These are phyloP conservation scores for Nerophis ophidion DNA, from an alignment of 2,113 vertebrate genomes.

Conservation along the genomic window DNA sequence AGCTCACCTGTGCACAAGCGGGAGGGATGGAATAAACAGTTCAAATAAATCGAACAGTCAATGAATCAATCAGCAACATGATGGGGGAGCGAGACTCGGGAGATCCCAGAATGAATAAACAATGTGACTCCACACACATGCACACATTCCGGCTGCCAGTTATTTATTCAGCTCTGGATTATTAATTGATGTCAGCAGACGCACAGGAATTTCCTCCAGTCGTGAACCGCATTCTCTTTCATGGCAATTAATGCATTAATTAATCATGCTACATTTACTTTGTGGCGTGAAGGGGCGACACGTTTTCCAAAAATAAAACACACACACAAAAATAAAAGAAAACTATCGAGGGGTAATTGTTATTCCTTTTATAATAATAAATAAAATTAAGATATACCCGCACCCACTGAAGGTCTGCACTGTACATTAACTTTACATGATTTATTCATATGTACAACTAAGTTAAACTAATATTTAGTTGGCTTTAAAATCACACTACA, in stretches of 20 bases:
- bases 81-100: no score
- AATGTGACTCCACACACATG: background rate
- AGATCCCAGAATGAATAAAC: conserved; percentile 9
- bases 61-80: background rate
- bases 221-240: conserved; percentile 41
- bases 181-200: conserved; percentile 49
- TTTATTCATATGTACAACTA: no score
- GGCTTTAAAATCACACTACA: no score
- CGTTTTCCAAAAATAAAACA: background rate
- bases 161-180: conserved; percentile 23
- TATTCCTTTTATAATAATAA: no score
- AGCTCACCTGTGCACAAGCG: no score
- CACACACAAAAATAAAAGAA: background rate
- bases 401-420: no score
- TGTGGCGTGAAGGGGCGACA: conserved; percentile 52
- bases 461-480: no score
- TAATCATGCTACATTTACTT: conserved; percentile 71
- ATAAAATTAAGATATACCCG: no score
- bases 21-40: no score
- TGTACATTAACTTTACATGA: no score
- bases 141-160: background rate
- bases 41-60: background rate
- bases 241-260: conserved; percentile 65
- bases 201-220: conserved; percentile 45
- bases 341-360: no score